A percentile compares a stretch with the other conserved stretches of the same genome.
These are phyloP conservation scores for Chrysocyon brachyurus DNA, from an alignment of 2,797 vertebrate genomes.

Conservation along the genomic window DNA sequence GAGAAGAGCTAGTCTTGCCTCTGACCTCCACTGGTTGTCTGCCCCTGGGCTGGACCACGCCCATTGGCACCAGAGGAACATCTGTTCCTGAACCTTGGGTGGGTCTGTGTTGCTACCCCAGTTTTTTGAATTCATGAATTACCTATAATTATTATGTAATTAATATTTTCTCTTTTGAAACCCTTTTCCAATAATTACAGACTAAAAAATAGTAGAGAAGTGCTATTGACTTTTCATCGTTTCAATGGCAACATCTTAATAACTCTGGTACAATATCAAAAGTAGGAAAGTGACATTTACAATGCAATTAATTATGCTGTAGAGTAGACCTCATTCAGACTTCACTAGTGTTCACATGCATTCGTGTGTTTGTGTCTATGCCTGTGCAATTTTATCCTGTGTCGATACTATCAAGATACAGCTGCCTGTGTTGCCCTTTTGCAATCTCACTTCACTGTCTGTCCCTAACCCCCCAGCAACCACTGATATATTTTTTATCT, in stretches of 20 bases:
- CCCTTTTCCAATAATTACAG: neutral
- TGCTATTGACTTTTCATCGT: rapidly evolving
- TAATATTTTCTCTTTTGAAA: neutral
- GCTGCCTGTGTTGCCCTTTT: rapidly evolving
- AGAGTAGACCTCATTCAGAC: neutral
- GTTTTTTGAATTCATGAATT: neutral
- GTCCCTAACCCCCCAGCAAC: neutral
- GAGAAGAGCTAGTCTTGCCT: neutral
- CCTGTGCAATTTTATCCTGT: rapidly evolving
- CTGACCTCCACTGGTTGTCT: neutral
- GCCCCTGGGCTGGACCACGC: no score
- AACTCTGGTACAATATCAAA: neutral
- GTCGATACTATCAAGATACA: rapidly evolving
- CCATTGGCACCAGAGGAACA: neutral
- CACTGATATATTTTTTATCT: neutral
- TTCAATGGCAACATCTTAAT: neutral
- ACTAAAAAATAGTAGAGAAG: neutral
- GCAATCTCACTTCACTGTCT: rapidly evolving
- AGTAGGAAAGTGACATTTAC: neutral
- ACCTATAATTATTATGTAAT: neutral
- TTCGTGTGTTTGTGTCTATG: rapidly evolving
- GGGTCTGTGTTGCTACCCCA: neutral
- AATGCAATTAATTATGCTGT: rapidly evolving
- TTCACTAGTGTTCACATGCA: rapidly evolving
- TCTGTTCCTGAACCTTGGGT: no score